Base-by-base conservation (phyloP, 2,113 vertebrate genomes). In the Myrmecophaga tridactyla region DNA sequence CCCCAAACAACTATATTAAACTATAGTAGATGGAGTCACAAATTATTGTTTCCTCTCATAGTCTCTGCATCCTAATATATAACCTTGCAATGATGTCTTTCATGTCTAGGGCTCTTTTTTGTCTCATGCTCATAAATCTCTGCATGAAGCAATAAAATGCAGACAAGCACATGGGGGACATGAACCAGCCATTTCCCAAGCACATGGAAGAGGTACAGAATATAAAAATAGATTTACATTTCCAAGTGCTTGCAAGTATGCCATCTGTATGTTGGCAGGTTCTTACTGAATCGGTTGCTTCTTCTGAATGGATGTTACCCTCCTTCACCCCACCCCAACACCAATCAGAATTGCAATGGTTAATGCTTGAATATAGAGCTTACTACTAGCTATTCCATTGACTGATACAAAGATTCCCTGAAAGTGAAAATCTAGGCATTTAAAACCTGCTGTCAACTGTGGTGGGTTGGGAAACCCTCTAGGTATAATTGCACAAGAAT, bases 71-170 rank as follows among this genome's bases (percentile, higher is more conserved):
- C 31, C 58, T 92, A 92, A 80, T 13, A 60, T 56, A 13, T 60
- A 31, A 70, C 39, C 78, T 84, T 90, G 43, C 39, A 89, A 34
- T 36, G 10, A 46, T 69, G 17, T 36, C 88, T 80, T 80, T 53
- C 43, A 31, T 15, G 48, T 53, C 41, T 43, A 86, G 39, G 48
- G n/a, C 77, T 96, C 95, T 29, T 86, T n/a, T 89, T 89, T 82
- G 69, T 34, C 56, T 94, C 31, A 8, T 41, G n/a, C 77, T 86
- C 84, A 96, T 34, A 88, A 87, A 78, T 84, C 48, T 88, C 21
- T 82, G 15, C 41, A 58, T 14, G 43, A 3, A 94, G 89, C 17
- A 75, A 70, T 73, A 67, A 51, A 75, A 67, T 34, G n/a, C 41
- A 75, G 41, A 12, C 31, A 72, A n/a, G 21, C 56, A 82, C 31